These are phyloP conservation scores for Dasyurus viverrinus DNA, from an alignment of 2,113 vertebrate genomes.

Conservation along the genomic window DNA sequence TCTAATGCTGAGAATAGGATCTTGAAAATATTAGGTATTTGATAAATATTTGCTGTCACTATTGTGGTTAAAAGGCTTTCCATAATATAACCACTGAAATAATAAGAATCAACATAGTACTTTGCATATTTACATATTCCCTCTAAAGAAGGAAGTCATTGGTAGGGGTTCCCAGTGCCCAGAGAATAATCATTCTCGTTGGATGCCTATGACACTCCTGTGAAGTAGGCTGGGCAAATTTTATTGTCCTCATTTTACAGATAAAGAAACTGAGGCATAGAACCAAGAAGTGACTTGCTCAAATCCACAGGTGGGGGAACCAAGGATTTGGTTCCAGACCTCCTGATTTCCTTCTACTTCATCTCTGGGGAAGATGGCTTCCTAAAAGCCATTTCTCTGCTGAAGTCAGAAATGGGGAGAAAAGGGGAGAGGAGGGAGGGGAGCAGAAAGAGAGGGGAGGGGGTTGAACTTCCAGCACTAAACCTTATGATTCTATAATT, in stretches of 20 bases:
- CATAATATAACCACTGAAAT: not conserved
- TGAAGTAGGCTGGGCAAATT: not conserved
- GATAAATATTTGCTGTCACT: not conserved
- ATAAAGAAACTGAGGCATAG: not conserved
- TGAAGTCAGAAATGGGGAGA: not conserved
- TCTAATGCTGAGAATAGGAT: not conserved
- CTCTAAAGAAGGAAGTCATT: not conserved
- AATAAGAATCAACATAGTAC: not conserved
- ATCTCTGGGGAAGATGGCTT: not conserved
- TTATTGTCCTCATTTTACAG: constrained; percentile 16
- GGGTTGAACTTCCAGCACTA: not conserved
- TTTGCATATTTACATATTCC: not conserved
- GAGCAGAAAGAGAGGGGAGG: not conserved
- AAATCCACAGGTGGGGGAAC: not conserved
- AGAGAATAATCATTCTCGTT: not conserved
- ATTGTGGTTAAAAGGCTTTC: not conserved
- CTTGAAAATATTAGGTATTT: not conserved
- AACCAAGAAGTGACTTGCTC: not conserved
- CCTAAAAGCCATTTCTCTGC: not conserved
- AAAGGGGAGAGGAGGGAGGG: too few species aligned
- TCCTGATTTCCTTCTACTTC: not conserved
- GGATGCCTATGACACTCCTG: not conserved
- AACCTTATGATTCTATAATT: not conserved
- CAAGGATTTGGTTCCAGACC: not conserved
- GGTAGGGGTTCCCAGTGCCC: not conserved